These are phyloP conservation scores for Epinotia brunnichana DNA, from an alignment of 2,888 invertebrate species.

Conservation along the genomic window DNA sequence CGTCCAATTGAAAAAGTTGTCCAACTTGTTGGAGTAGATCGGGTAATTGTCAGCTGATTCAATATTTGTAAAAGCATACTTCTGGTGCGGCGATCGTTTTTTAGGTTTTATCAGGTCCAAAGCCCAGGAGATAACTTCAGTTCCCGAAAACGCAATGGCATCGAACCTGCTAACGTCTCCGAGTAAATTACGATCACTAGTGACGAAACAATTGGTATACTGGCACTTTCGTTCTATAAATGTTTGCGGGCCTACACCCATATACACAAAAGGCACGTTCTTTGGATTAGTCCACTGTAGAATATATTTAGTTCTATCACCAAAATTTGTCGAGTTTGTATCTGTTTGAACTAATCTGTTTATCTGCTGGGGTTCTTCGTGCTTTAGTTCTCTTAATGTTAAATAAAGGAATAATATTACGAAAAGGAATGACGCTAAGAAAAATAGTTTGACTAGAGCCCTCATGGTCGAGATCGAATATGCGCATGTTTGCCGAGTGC, in stretches of 20 bases:
- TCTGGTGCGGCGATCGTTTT: constrained; percentile 52
- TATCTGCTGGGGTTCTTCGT: background rate
- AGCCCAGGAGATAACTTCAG: constrained; percentile 50
- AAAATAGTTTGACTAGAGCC: constrained; percentile 23
- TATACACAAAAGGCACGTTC: constrained; percentile 55
- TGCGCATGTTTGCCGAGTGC: background rate
- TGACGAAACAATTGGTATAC: constrained; percentile 57
- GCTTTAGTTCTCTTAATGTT: constrained; percentile 16
- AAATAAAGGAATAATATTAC: constrained; percentile 18
- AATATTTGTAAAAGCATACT: constrained; percentile 57
- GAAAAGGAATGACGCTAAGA: constrained; percentile 12
- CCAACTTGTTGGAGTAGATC: constrained; percentile 51
- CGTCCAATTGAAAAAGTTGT: constrained; percentile 64
- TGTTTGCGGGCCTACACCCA: constrained; percentile 53
- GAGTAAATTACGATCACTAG: constrained; percentile 50
- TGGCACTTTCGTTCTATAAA: constrained; percentile 58
- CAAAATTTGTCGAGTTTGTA: constrained; percentile 35
- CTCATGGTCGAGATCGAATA: constrained; percentile 1
- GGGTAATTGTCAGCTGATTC: constrained; percentile 62
- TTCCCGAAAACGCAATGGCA: constrained; percentile 56
- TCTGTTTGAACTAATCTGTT: constrained; percentile 36
- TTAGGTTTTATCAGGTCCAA: constrained; percentile 43
- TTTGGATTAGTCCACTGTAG: constrained; percentile 59
- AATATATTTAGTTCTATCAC: constrained; percentile 58
- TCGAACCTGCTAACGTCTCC: constrained; percentile 54